Evolutionary conservation across 2,888 invertebrate genomes (phyloP), one percentile per base, ranked within the genome.

Genomic region (Synanthedon tipuliformis): DNA sequence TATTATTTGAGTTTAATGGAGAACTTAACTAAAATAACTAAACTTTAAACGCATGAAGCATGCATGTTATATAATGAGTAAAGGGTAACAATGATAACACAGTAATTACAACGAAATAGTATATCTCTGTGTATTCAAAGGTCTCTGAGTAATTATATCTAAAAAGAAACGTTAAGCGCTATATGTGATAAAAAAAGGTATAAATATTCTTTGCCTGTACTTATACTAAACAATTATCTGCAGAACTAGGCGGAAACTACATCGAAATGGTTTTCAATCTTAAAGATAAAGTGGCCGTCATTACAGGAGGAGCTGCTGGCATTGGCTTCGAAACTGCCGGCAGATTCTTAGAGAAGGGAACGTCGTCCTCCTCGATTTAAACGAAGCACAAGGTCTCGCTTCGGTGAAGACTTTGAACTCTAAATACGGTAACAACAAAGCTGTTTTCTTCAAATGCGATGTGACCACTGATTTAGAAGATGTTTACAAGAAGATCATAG

Each of bases 231-330:
- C 11, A 45, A 13, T 45, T 8, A n/a, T 15, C 15, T 1, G 15
- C n/a, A 45, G 15, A n/a, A 13, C 15, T 45, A 3, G 3, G 45
- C 4, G 3, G 45, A 8, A 45, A 45, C 8, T 13, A n/a, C 13
- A n/a, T 45, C 12, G 18, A 16, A 49, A 49, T 49, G 49, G 49
- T 12, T 3, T 18, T 18, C 12, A 23, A 49, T 23, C 23, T 49
- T 4, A 49, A 49, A 23, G 12, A 49, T 3, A 49, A 49, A 12
- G 53, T 53, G 1, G 55, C 48, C 3, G 53, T 55, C 4, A 51
- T 88, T 41, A 88, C 88, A 7, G 88, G 88, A 3, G 87, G 76
- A 41, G 82, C 84, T 1, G 68, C 72, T 41, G 85, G 87, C 2
- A 81, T 87, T 52, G 87, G 88, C 3, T 68, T 76, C 34, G 66